phyloP scores from a whole-genome alignment of 2,113 vertebrate species.

The Haemorhous mexicanus region DNA sequence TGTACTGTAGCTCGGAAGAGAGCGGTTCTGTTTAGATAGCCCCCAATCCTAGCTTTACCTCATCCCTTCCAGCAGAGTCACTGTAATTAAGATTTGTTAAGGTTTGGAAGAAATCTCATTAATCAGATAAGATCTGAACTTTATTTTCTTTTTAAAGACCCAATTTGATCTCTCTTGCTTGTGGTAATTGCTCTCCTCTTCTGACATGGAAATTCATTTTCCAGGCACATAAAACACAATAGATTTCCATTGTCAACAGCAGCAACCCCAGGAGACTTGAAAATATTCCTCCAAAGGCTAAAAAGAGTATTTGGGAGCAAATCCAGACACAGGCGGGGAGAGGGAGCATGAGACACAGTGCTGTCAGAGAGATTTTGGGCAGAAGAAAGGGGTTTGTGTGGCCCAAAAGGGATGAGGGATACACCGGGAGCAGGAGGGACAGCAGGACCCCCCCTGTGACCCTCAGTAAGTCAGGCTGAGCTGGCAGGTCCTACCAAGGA shows the following conservation, averaged over 20 bases:
- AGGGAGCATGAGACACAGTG: background rate
- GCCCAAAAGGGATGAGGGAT: background rate
- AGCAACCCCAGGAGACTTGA: constrained; percentile 35
- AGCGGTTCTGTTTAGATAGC: constrained; percentile 60
- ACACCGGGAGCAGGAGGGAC: background rate
- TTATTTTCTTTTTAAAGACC: constrained; percentile 70
- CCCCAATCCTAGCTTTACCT: constrained; percentile 62
- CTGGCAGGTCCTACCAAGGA: background rate
- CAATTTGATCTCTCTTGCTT: constrained; percentile 65
- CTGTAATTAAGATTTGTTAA: constrained; percentile 67
- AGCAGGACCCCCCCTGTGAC: background rate
- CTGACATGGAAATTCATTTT: constrained; percentile 69
- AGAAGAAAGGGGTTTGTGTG: background rate
- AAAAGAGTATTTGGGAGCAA: constrained; percentile 13
- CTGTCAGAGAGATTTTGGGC: background rate
- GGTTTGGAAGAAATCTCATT: constrained; percentile 66
- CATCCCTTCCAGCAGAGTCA: constrained; percentile 60
- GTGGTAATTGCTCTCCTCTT: constrained; percentile 66
- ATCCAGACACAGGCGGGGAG: background rate
- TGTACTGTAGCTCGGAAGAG: constrained; percentile 46
- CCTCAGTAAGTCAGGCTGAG: background rate
- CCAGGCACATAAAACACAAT: constrained; percentile 65
- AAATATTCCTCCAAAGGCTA: constrained; percentile 47
- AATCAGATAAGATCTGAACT: constrained; percentile 68
- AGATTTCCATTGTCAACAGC: constrained; percentile 62